These are phyloP conservation scores for Conger conger DNA, from an alignment of 2,113 vertebrate species.

Conservation along the genomic window DNA sequence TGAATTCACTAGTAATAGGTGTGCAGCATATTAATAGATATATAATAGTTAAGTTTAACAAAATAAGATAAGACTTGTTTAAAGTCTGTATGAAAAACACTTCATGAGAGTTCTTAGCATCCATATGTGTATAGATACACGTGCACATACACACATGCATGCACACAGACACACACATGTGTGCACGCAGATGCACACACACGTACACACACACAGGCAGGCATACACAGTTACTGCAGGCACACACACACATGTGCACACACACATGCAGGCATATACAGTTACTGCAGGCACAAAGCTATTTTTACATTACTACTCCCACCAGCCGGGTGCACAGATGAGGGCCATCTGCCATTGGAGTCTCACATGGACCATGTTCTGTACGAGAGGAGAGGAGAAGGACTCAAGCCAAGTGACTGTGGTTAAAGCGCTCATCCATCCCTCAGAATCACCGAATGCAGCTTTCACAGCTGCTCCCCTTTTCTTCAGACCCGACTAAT, in stretches of 20 bases:
- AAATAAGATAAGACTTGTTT: background rate
- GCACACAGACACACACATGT: too few relatives aligned
- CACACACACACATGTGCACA: too few relatives aligned
- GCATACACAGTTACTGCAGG: too few relatives aligned
- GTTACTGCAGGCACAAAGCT: background rate
- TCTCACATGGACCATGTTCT: background rate
- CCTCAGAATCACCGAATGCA: background rate
- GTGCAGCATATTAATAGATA: background rate
- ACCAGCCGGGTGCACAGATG: background rate
- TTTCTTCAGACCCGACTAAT: background rate
- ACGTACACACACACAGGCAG: too few relatives aligned
- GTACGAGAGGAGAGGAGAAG: background rate
- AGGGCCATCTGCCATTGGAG: background rate
- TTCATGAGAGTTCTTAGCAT: background rate
- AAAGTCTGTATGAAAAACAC: background rate
- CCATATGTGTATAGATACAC: background rate
- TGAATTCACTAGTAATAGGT: background rate
- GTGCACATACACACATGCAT: too few relatives aligned
- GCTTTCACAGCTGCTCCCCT: background rate
- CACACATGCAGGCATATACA: too few relatives aligned
- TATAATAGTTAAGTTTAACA: background rate
- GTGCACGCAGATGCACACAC: too few relatives aligned
- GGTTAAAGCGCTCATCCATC: background rate
- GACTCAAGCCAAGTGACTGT: background rate
- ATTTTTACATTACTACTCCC: background rate